A percentile compares a stretch with the other conserved stretches of the same genome.
phyloP scores from a whole-genome alignment of 2,888 invertebrate species.

The Phrixothrix hirtus region DNA sequence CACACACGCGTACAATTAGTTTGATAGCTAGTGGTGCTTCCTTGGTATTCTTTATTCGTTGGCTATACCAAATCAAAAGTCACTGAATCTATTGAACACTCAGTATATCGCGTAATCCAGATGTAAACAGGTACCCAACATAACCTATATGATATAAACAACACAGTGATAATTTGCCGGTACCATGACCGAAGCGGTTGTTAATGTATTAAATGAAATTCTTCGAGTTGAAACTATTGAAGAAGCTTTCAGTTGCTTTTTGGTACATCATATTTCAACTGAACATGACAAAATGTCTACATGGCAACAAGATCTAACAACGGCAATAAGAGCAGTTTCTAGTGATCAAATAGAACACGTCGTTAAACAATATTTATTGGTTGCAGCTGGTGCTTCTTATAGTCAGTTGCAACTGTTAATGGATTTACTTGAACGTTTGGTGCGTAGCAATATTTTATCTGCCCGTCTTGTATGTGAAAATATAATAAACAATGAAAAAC shows the following conservation, averaged over 20 bases:
- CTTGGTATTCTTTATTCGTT: too few species aligned
- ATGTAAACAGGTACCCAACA: too few species aligned
- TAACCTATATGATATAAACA: neutral
- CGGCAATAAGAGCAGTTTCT: constrained; percentile 67
- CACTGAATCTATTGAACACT: too few species aligned
- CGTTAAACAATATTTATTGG: constrained; percentile 73
- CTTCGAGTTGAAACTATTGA: constrained; percentile 79
- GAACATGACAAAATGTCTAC: constrained; percentile 69
- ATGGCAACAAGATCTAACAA: constrained; percentile 72
- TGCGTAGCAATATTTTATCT: constrained; percentile 71
- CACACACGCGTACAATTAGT: too few species aligned
- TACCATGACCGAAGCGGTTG: constrained; percentile 64
- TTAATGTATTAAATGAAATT: constrained; percentile 67
- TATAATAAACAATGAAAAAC: constrained; percentile 79
- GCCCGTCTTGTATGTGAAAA: constrained; percentile 87
- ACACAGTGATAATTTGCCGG: neutral
- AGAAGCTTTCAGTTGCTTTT: constrained; percentile 86
- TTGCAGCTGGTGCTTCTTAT: constrained; percentile 72
- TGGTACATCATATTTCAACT: constrained; percentile 74
- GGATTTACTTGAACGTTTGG: constrained; percentile 73
- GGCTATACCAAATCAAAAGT: too few species aligned
- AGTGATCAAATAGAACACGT: constrained; percentile 76
- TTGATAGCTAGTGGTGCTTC: too few species aligned
- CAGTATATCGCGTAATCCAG: too few species aligned
- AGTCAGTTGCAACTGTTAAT: constrained; percentile 77